Conservation (phyloP, 1,140 invertebrate genomes). For the Trichomalopsis sarcophagae region DNA sequence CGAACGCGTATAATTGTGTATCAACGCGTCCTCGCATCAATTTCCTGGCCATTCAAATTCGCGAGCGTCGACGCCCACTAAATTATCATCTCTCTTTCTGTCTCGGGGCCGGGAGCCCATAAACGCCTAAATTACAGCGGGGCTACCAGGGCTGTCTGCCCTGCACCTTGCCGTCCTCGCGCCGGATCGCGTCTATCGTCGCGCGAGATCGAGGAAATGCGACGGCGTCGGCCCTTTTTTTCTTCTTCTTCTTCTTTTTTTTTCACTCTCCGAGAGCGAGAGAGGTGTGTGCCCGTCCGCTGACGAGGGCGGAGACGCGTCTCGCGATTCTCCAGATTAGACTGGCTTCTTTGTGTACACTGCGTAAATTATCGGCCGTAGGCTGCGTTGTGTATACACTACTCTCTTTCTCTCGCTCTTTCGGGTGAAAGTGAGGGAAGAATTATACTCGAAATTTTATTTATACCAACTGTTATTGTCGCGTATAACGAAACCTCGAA, state of each 20-base stretch:
- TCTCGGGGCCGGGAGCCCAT: slow-evolving; percentile 60
- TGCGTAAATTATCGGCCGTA: not conserved
- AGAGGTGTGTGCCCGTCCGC: too few species aligned
- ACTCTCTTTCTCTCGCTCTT: not conserved
- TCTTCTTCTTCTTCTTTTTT: not conserved
- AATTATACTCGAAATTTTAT: not conserved
- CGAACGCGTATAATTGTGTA: not conserved
- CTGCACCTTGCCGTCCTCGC: slow-evolving; percentile 37
- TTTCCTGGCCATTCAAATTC: slow-evolving; percentile 26
- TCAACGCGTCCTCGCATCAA: not conserved
- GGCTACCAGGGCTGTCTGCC: slow-evolving; percentile 59
- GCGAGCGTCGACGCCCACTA: slow-evolving; percentile 65
- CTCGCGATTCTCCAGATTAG: slow-evolving; percentile 8
- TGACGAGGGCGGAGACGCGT: not conserved
- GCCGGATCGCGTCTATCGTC: slow-evolving; percentile 33
- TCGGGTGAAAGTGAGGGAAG: not conserved
- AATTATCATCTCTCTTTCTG: slow-evolving; percentile 71
- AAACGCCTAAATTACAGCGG: slow-evolving; percentile 70
- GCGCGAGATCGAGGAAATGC: slow-evolving; percentile 31
- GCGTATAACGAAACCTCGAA: not conserved
- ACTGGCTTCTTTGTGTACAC: not conserved
- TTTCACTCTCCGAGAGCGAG: not conserved
- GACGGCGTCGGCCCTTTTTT: not conserved
- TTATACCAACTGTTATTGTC: not conserved
- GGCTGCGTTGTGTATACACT: not conserved